Percentiles rank a stretch among this genome's conserved stretches.
Conservation (phyloP, 2,113 vertebrate species). For the Hystrix cristata region DNA sequence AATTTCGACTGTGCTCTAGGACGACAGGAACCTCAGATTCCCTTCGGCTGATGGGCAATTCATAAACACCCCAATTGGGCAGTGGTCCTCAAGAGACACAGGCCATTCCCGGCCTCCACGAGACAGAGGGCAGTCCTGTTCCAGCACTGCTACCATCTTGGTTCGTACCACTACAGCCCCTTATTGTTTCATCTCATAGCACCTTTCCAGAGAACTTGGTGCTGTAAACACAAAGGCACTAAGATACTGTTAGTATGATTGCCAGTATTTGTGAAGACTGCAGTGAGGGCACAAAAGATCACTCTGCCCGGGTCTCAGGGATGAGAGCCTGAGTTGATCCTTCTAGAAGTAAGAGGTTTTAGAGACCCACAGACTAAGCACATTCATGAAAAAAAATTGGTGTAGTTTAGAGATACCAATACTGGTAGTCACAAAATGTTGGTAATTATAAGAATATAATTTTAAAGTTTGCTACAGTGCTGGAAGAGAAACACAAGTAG, state of each 20-base stretch:
- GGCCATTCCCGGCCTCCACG: constrained; percentile 33
- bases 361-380: neutral
- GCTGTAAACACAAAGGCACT: neutral
- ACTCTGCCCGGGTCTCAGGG: neutral
- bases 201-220: neutral
- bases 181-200: neutral
- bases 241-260: neutral
- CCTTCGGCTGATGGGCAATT: constrained; percentile 78
- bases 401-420: neutral
- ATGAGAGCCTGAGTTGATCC: neutral
- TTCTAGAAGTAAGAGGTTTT: neutral
- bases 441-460: neutral
- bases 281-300: neutral
- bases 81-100: neutral
- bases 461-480: neutral
- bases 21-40: constrained; percentile 86
- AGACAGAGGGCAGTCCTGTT: neutral
- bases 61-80: constrained; percentile 78
- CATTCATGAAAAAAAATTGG: neutral
- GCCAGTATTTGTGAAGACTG: neutral
- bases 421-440: neutral
- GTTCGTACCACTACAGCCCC: neutral
- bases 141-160: neutral
- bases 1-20: constrained; percentile 87
- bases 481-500: neutral